A percentile compares a stretch with the other conserved stretches of the same genome.
Conservation (phyloP, 2,113 vertebrate species). For the Myotis lucifugus region DNA sequence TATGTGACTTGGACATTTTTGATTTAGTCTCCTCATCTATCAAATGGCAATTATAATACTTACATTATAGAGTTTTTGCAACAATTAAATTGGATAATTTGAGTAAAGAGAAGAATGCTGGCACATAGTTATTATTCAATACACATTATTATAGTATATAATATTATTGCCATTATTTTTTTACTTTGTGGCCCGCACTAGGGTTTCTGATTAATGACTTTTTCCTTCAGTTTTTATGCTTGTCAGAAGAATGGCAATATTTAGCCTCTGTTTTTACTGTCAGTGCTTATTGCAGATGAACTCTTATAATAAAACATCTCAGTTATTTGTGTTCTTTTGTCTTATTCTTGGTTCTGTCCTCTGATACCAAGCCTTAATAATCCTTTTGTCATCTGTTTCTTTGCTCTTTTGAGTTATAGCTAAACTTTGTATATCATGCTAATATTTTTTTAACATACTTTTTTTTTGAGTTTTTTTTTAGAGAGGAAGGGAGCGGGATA, state of each 20-base stretch:
- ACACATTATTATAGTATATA: background rate
- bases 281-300: background rate
- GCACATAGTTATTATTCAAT: background rate
- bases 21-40: conserved; percentile 10
- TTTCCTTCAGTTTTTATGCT: conserved; percentile 33
- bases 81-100: conserved; percentile 42
- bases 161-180: conserved; percentile 4
- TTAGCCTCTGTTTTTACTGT: conserved; percentile 30
- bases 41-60: background rate
- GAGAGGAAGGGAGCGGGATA: no score
- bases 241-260: conserved; percentile 10
- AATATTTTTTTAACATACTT: conserved; percentile 4
- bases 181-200: background rate
- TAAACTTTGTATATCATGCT: conserved; percentile 20
- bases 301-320: background rate
- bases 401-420: conserved; percentile 30
- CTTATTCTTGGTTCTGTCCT: conserved; percentile 12
- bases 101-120: conserved; percentile 40
- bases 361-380: background rate
- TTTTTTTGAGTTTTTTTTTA: no score
- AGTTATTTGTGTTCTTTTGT: conserved; percentile 25
- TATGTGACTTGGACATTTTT: background rate
- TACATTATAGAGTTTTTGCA: background rate
- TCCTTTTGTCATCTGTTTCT: background rate
- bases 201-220: background rate